Evolutionary conservation across 2,888 invertebrate species (phyloP).

Genomic region (Andrena hattorfiana): DNA sequence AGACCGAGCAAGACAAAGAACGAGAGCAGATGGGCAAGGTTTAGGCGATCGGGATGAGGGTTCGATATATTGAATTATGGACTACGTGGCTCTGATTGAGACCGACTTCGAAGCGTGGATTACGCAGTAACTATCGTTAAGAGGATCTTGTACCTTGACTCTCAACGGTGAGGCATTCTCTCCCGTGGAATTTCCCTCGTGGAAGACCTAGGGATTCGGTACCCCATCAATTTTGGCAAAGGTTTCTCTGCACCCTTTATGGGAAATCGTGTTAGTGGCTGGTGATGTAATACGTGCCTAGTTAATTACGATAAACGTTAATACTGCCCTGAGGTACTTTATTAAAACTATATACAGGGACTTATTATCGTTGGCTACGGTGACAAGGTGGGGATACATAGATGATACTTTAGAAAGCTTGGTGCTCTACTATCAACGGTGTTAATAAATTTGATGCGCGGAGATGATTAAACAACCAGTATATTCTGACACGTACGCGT

Average conservation of each 20-base stretch:
- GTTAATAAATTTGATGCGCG: constrained; percentile 51
- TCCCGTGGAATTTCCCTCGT: constrained; percentile 47
- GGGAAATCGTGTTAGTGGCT: constrained; percentile 21
- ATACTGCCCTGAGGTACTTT: neutral
- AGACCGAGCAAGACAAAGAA: constrained; percentile 20
- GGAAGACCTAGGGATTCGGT: constrained; percentile 56
- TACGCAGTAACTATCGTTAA: constrained; percentile 75
- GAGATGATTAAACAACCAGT: constrained; percentile 59
- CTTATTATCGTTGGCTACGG: neutral
- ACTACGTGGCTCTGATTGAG: constrained; percentile 76
- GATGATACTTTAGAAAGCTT: constrained; percentile 28
- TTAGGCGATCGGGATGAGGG: constrained; percentile 65
- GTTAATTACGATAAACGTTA: constrained; percentile 34
- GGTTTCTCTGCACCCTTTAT: constrained; percentile 12
- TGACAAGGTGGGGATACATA: neutral
- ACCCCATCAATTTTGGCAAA: constrained; percentile 59
- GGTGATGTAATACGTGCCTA: constrained; percentile 22
- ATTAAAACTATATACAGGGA: neutral
- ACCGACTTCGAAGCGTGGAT: constrained; percentile 75
- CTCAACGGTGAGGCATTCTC: constrained; percentile 38
- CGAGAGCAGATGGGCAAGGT: constrained; percentile 51
- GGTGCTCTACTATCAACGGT: constrained; percentile 40
- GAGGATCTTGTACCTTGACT: constrained; percentile 69
- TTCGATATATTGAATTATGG: constrained; percentile 80
- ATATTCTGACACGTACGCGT: constrained; percentile 31